Conservation (phyloP, 2,797 vertebrate species). For the Eutrigla gurnardus region DNA sequence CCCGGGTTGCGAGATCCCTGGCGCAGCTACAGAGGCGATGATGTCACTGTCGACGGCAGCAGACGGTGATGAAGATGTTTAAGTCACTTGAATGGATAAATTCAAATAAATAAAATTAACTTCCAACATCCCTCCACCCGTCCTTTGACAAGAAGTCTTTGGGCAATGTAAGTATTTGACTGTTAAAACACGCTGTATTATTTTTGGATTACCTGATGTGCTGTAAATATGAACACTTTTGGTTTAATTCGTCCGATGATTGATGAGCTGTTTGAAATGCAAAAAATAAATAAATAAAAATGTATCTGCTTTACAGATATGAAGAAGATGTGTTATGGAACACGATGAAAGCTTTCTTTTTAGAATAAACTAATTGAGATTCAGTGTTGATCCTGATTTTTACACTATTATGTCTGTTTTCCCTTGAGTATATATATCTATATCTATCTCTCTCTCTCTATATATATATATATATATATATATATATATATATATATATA, state of each 20-base stretch:
- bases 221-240: constrained; percentile 65
- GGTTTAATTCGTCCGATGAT: constrained; percentile 57
- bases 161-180: constrained; percentile 55
- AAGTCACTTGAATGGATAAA: constrained; percentile 38
- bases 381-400: constrained; percentile 33
- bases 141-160: constrained; percentile 32
- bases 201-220: constrained; percentile 62
- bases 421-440: neutral
- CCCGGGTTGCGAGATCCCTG: constrained; percentile 38
- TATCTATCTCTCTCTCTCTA: no score
- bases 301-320: constrained; percentile 68
- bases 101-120: constrained; percentile 23
- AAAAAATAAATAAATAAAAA: constrained; percentile 30
- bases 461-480: no score
- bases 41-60: constrained; percentile 37
- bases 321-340: constrained; percentile 49
- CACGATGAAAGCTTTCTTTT: constrained; percentile 67
- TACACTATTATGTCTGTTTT: neutral
- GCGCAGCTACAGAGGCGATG: constrained; percentile 41
- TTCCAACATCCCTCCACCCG: constrained; percentile 17
- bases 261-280: constrained; percentile 60
- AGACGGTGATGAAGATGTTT: constrained; percentile 39
- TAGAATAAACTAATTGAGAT: constrained; percentile 75
- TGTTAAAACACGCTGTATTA: constrained; percentile 64
- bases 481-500: neutral